A percentile compares a stretch with the other conserved stretches of the same genome.
Evolutionary conservation across 2,113 vertebrate species (phyloP).

Genomic region (Cynoglossus semilaevis): DNA sequence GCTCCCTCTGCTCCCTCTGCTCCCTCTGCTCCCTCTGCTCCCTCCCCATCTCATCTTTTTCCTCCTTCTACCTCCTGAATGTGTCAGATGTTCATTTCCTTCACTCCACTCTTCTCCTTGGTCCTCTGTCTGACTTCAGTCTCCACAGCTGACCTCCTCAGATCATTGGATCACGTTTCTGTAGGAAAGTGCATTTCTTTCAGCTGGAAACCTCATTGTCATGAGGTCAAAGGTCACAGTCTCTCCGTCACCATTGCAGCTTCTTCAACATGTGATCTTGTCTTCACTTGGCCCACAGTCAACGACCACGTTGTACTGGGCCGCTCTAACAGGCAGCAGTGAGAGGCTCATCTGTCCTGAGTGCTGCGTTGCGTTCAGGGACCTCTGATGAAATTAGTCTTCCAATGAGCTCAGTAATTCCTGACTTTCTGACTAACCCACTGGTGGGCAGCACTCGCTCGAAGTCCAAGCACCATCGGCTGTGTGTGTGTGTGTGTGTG

Average conservation of each 20-base stretch:
- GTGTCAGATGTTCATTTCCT: no score
- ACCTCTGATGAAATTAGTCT: conserved; percentile 51
- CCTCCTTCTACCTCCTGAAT: no score
- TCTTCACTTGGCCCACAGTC: conserved; percentile 5
- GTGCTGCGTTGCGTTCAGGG: conserved; percentile 13
- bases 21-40: no score
- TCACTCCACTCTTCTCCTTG: no score
- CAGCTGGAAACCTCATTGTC: no score
- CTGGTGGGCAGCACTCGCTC: no score
- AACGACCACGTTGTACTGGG: conserved; percentile 1
- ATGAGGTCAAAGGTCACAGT: background rate
- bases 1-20: background rate
- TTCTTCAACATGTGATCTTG: conserved; percentile 3
- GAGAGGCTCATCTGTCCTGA: conserved; percentile 31
- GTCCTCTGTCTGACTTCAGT: no score
- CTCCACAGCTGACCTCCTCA: no score
- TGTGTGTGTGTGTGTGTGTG: background rate
- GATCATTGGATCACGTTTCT: no score
- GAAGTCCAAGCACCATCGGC: no score
- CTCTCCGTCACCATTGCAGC: background rate
- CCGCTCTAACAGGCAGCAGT: conserved; percentile 9
- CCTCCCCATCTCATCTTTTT: background rate
- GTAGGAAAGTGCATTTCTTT: no score
- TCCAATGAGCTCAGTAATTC: conserved; percentile 41
- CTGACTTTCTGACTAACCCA: conserved; percentile 40